Percentiles rank a stretch among this genome's conserved stretches.
phyloP scores from a whole-genome alignment of 2,113 vertebrate genomes.

The Pteronura brasiliensis region DNA sequence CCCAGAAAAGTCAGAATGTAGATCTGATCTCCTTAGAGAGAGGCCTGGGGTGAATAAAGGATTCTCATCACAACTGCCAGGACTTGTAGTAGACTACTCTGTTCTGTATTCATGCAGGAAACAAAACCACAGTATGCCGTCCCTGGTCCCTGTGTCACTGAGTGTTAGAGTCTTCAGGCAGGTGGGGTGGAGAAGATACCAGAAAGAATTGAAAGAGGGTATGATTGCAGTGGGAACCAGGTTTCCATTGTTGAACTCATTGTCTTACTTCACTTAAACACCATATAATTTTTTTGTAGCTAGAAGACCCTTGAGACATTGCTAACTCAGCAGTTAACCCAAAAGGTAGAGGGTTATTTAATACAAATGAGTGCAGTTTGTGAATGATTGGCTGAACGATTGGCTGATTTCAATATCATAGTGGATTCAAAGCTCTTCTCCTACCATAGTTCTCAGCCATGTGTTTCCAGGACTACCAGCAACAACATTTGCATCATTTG shows the following conservation, averaged over 20 bases:
- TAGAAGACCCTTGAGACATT: not conserved
- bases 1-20: not conserved
- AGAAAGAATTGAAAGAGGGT: not conserved
- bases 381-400: not conserved
- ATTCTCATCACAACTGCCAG: not conserved
- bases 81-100: not conserved
- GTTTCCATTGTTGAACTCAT: not conserved
- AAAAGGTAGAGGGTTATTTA: not conserved
- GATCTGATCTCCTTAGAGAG: not conserved
- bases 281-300: conserved; percentile 41
- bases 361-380: not conserved
- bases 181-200: not conserved
- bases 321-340: conserved; percentile 4
- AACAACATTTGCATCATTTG: not conserved
- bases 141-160: not conserved
- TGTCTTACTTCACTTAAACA: conserved; percentile 24
- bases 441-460: not conserved
- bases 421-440: not conserved
- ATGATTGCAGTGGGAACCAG: not conserved
- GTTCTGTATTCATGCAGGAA: not conserved
- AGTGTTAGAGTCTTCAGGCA: not conserved
- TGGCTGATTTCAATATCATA: not conserved
- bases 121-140: not conserved
- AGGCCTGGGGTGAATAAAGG: not conserved
- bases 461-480: not conserved